phyloP scores from a whole-genome alignment of 2,797 vertebrate genomes.

The Amniataba percoides region DNA sequence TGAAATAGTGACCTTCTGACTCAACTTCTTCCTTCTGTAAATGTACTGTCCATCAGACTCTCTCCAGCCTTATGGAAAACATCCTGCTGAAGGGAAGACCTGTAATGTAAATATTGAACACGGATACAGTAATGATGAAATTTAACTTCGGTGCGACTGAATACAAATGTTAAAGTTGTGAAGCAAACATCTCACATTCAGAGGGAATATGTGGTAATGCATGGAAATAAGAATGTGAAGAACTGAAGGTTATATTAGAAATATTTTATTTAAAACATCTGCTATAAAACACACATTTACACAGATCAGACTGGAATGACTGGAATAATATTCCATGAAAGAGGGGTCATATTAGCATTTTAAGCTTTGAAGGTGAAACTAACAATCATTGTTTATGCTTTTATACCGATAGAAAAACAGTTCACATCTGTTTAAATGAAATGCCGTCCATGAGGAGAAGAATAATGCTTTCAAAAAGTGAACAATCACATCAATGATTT shows the following conservation, averaged over 20 bases:
- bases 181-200: neutral
- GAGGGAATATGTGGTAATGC: neutral
- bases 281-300: conserved; percentile 66
- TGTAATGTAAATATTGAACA: neutral
- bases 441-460: neutral
- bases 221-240: neutral
- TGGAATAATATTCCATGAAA: conserved; percentile 7
- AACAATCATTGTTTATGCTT: conserved; percentile 13
- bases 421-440: conserved; percentile 35
- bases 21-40: neutral
- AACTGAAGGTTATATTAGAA: conserved; percentile 28
- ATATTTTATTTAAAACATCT: conserved; percentile 74
- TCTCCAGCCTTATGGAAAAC: neutral
- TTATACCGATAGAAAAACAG: conserved; percentile 1
- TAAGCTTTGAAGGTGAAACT: neutral
- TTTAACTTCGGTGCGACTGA: neutral
- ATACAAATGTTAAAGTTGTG: neutral
- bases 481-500: conserved; percentile 11
- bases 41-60: neutral
- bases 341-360: neutral
- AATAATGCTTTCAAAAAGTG: neutral
- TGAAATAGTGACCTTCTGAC: neutral
- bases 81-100: neutral
- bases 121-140: neutral
- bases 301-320: conserved; percentile 7